Evolutionary conservation across 2,888 invertebrate species (phyloP).

Genomic region (Liopterus haemorrhoidalis): DNA sequence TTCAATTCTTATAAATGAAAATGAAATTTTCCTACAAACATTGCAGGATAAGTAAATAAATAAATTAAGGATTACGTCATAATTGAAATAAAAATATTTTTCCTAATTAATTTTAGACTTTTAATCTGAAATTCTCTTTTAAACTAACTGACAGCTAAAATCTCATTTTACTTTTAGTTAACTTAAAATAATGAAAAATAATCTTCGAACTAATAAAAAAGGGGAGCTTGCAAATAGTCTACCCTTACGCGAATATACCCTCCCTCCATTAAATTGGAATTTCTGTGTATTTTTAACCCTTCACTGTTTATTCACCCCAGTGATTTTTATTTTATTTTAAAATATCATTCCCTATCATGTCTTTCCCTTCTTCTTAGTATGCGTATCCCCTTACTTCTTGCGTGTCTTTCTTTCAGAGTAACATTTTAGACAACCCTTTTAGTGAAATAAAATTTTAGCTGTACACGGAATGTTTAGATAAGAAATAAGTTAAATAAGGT

Average conservation of each 20-base stretch:
- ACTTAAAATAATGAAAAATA: conserved; percentile 24
- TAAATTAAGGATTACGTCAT: no score
- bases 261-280: neutral
- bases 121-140: no score
- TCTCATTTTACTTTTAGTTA: conserved; percentile 11
- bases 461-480: no score
- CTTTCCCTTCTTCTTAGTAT: conserved; percentile 26
- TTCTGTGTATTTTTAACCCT: conserved; percentile 16
- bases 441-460: no score
- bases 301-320: conserved; percentile 37
- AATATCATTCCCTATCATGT: conserved; percentile 36
- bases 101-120: no score
- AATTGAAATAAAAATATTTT: no score
- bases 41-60: no score
- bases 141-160: conserved; percentile 1
- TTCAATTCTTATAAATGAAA: no score
- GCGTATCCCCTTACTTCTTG: neutral
- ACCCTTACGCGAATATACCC: no score
- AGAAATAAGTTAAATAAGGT: no score
- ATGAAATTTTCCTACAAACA: no score
- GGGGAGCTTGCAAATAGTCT: conserved; percentile 10
- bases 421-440: no score
- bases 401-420: conserved; percentile 2
- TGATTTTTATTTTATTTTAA: conserved; percentile 41
- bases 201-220: conserved; percentile 20